Evolutionary conservation across 2,888 invertebrate species (phyloP), one percentile per base, ranked within the genome.

Genomic region (Melinaea marsaeus): DNA sequence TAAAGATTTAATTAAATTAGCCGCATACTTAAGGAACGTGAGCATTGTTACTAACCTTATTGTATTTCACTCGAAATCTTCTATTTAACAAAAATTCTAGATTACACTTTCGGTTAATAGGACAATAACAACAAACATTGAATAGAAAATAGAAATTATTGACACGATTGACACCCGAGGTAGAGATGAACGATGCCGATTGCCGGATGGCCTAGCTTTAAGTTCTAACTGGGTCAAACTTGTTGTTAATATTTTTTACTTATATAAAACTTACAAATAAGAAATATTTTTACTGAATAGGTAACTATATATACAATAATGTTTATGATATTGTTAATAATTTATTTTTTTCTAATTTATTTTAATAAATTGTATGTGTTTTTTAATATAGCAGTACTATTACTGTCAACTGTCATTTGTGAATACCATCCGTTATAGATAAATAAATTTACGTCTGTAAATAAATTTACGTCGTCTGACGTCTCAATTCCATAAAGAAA

Each of bases 151-250:
- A 68, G 70, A 71, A 69, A 71, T 68, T 67, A 74, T 66, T 72
- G 68, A 76, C 77, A 79, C 77, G 79, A 84, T 82, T 85, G 82
- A 83, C 80, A 83, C 79, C 78, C 77, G 65, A 71, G 60, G 68
- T 78, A 81, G 76, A 80, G 79, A 80, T 76, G 75, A 77, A 37
- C 58, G 66, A 67, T 66, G 68, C 34, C 46, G 34, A 22, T 22
- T 22, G 22, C 42, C 42, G 42, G 42, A 42, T 42, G 42, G 9
- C 42, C 42, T 42, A 47, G 1, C 58, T 63, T 61, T 56, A 55
- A 22, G 22, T 22, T 55, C 45, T 63, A 58, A 63, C 48, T 69
- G 60, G 62, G 67, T 62, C 67, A 64, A 63, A 63, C 57, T 55
- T 48, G 51, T 51, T 51, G 32, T 51, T 6, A 51, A 32, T 32